Evolutionary conservation across 2,113 vertebrate genomes (phyloP).

Genomic region (Coryphaenoides rupestris): DNA sequence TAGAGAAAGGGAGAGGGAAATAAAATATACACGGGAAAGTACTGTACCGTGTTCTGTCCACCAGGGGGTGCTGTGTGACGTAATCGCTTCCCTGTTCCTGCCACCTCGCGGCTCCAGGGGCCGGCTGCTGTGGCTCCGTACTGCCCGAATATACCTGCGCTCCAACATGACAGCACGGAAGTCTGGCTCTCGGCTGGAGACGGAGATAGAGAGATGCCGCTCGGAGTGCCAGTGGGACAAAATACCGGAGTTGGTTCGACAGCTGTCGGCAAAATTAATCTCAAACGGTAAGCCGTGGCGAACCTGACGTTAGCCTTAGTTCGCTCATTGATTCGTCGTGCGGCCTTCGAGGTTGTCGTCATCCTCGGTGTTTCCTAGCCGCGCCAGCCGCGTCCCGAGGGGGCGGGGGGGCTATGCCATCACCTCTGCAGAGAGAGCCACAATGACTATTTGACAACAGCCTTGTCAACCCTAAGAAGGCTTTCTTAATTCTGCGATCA

Average conservation of each 20-base stretch:
- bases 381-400: background rate
- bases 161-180: constrained; percentile 86
- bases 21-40: too few relatives aligned
- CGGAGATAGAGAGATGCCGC: constrained; percentile 89
- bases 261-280: constrained; percentile 88
- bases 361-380: constrained; percentile 62
- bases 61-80: background rate
- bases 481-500: background rate
- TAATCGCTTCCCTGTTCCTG: background rate
- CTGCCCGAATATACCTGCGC: too few relatives aligned
- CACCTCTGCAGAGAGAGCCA: background rate
- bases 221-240: constrained; percentile 90
- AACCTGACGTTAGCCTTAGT: background rate
- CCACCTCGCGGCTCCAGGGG: too few relatives aligned
- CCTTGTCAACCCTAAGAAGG: too few relatives aligned
- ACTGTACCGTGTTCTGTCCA: background rate
- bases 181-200: constrained; percentile 88
- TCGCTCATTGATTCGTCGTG: constrained; percentile 20
- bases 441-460: too few relatives aligned
- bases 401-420: too few relatives aligned
- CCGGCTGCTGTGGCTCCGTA: too few relatives aligned
- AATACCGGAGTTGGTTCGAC: constrained; percentile 86
- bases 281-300: constrained; percentile 78
- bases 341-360: constrained; percentile 42
- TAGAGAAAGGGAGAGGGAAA: too few relatives aligned